Evolutionary conservation across 2,797 vertebrate genomes (phyloP), one percentile per base, ranked within the genome.

Genomic region (Acrossocheilus wenchowensis): DNA sequence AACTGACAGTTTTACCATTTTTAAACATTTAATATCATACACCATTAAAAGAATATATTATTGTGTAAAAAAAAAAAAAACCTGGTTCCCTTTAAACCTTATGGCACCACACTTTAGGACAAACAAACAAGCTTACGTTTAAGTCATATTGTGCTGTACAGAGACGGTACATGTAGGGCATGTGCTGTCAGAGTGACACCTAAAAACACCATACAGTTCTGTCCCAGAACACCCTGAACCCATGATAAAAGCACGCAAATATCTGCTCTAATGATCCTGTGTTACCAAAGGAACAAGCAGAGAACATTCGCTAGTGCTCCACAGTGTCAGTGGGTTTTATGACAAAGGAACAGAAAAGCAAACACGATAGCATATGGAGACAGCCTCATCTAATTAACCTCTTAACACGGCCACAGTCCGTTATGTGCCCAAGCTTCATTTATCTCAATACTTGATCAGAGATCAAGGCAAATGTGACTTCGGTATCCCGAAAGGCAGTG

Each of bases 331-430:
- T 60, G 69, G 50, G 64, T 36, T 14, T 71, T 45, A 57, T 79
- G 39, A 78, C 9, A 85, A 68, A 41, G 23, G 15, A 84, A 21
- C 14, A 21, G 34, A 41, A 66, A 6, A 75, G 15, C 26, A 43
- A 48, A 64, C 80, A 54, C 21, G 0, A 71, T 19, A 45, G n/a
- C 48, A 36, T 79, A 57, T 3, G 4, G 75, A 71, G 83, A 69
- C n/a, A n/a, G 43, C 36, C 17, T 78, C 41, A 26, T 72, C 39
- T 60, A 79, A 85, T 85, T 86, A 83, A 87, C 81, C 84, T 77
- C 73, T 87, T 90, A 89, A 81, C 84, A 82, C 0, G 11, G 5
- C 15, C 43, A 9, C 41, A 60, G 64, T 64, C 26, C 21, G 9
- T 52, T 26, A 34, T 43, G 57, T 57, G 34, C 21, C 52, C 45